Evolutionary conservation across 2,888 invertebrate genomes (phyloP).

Genomic region (Tethea ocularis): DNA sequence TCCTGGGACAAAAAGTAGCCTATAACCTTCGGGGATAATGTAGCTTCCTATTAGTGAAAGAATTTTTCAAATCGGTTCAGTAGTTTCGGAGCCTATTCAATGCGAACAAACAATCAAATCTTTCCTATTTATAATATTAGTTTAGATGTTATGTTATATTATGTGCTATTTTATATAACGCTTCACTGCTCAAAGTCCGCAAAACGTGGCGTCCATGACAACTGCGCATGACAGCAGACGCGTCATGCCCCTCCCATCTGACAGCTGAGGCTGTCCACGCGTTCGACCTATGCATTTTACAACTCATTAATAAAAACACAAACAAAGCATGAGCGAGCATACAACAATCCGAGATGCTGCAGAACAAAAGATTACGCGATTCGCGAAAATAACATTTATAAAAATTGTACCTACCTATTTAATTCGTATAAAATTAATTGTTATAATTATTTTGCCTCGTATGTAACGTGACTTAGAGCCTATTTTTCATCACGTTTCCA

Average conservation of each 20-base stretch:
- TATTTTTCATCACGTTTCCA: conserved; percentile 35
- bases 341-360: not conserved
- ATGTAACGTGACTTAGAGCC: not conserved
- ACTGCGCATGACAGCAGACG: conserved; percentile 61
- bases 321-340: not conserved
- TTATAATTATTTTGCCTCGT: not conserved
- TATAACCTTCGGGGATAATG: no score
- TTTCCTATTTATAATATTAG: no score
- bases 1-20: no score
- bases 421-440: not conserved
- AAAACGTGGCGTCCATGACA: conserved; percentile 52
- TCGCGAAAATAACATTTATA: not conserved
- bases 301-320: conserved; percentile 20
- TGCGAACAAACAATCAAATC: no score
- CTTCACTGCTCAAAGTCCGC: conserved; percentile 18
- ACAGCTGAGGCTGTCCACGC: conserved; percentile 43
- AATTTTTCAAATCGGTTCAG: no score
- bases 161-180: not conserved
- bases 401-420: not conserved
- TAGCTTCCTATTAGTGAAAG: no score
- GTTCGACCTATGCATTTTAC: conserved; percentile 28
- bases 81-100: no score
- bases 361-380: not conserved
- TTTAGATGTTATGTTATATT: not conserved
- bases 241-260: conserved; percentile 24